Percentiles rank a stretch among this genome's conserved stretches.
Conservation (phyloP, 2,113 vertebrate genomes). For the Neotoma lepida region DNA sequence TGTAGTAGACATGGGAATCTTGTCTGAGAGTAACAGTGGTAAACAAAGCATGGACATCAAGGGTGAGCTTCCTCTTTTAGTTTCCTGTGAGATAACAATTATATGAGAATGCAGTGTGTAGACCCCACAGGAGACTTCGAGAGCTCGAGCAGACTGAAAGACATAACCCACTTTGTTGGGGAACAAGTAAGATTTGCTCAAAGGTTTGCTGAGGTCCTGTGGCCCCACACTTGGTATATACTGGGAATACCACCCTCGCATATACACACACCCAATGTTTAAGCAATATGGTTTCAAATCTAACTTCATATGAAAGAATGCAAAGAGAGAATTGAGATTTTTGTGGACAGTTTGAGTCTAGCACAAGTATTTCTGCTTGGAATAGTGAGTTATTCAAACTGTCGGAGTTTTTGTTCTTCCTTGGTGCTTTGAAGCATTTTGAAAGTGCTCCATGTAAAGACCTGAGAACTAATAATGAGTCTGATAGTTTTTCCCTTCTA, state of each 20-base stretch:
- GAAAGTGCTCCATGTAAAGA: conserved; percentile 6
- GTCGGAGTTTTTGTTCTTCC: not conserved
- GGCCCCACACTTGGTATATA: not conserved
- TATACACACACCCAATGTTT: not conserved
- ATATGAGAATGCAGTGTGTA: not conserved
- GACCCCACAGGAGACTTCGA: not conserved
- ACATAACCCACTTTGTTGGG: not conserved
- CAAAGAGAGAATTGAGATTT: not conserved
- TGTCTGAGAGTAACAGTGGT: not conserved
- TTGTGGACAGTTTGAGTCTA: conserved; percentile 23
- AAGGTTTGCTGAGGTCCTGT: not conserved
- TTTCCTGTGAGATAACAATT: not conserved
- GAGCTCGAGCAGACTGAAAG: not conserved
- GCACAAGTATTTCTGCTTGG: conserved; percentile 27
- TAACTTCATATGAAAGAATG: not conserved
- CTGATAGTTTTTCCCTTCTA: not conserved
- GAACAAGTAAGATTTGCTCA: not conserved
- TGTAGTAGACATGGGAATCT: not conserved
- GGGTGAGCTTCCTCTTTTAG: not conserved
- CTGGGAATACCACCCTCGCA: not conserved
- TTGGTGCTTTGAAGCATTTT: not conserved
- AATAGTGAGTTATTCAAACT: conserved; percentile 30
- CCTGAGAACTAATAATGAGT: not conserved
- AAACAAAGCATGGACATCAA: not conserved
- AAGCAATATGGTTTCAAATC: conserved; percentile 15